Evolutionary conservation across 2,888 invertebrate species (phyloP).

Genomic region (Drosophila recens): DNA sequence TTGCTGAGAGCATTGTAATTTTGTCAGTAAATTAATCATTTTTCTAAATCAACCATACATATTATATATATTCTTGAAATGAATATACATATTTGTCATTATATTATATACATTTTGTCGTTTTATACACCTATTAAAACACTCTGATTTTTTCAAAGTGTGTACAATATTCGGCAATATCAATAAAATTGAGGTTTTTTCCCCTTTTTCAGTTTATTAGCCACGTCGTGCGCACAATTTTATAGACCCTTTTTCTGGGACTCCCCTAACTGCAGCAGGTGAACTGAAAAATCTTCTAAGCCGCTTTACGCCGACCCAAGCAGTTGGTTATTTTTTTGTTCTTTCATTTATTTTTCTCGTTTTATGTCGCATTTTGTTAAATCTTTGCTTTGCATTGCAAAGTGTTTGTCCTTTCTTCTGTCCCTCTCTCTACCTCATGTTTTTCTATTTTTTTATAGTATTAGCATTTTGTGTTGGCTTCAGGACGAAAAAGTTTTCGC

Average conservation of each 20-base stretch:
- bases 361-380: slow-evolving; percentile 63
- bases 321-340: slow-evolving; percentile 34
- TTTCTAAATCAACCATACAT: background rate
- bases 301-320: slow-evolving; percentile 53
- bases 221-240: slow-evolving; percentile 64
- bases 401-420: slow-evolving; percentile 43
- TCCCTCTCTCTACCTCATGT: background rate
- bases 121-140: too few species aligned
- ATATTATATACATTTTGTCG: background rate
- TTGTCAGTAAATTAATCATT: background rate
- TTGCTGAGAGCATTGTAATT: slow-evolving; percentile 3
- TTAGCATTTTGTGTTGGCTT: slow-evolving; percentile 29
- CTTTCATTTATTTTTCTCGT: slow-evolving; percentile 28
- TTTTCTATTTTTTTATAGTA: slow-evolving; percentile 9
- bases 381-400: slow-evolving; percentile 62
- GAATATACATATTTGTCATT: background rate
- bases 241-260: slow-evolving; percentile 47
- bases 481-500: slow-evolving; percentile 35
- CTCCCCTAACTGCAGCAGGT: slow-evolving; percentile 41
- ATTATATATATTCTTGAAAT: background rate
- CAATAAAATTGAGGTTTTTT: background rate
- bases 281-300: slow-evolving; percentile 61
- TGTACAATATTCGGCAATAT: slow-evolving; percentile 9
- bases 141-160: slow-evolving; percentile 7
- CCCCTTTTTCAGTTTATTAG: slow-evolving; percentile 67